Base-by-base conservation (phyloP, 2,888 invertebrate genomes). In the Himalopsyche kuldschensis region DNA sequence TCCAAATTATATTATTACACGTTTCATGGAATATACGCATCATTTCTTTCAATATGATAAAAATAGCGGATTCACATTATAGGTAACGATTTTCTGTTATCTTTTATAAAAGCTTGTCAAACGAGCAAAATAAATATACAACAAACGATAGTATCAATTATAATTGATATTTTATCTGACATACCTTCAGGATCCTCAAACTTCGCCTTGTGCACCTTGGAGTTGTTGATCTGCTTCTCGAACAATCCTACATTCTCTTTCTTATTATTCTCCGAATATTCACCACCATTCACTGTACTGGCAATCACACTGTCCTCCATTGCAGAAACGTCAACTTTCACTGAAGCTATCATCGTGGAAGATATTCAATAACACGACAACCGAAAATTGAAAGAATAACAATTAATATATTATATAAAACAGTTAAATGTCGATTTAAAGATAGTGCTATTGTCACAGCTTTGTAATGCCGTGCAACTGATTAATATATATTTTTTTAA, bases 171-270 rank as follows among this genome's bases (percentile, higher is more conserved):
- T 35, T 48, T 48, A 32, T 75, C 24, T 75, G 30, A 78, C 80
- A 81, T 35, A 86, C 85, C 84, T 55, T 24, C 80, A 20, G 82
- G 41, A 27, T 82, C 85, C 6, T 84, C 83, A 41, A 79, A 79
- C 32, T 82, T 82, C 20, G 63, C 81, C 78, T 69, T 86, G 69
- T 82, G 82, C 20, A 75, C 80, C 63, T 86, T 86, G 11, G 84
- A 47, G 24, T 80, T 85, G 78, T 85, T 86, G 80, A 86, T 84
- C 46, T 86, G 82, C 75, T 84, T 85, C 78, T 86, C 86, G 55
- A 86, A 86, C 27, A 85, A 75, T 81, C 86, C 86, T n/a, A 46
- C 46, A 15, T n/a, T 24, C 4, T 85, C 84, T 48, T 82, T 82
- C 75, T 82, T 82, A 41, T 77, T 83, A 35, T 80, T 81, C 75